Percentiles rank a stretch among this genome's conserved stretches.
Conservation (phyloP, 2,888 invertebrate genomes). For the Neoascia interrupta region DNA sequence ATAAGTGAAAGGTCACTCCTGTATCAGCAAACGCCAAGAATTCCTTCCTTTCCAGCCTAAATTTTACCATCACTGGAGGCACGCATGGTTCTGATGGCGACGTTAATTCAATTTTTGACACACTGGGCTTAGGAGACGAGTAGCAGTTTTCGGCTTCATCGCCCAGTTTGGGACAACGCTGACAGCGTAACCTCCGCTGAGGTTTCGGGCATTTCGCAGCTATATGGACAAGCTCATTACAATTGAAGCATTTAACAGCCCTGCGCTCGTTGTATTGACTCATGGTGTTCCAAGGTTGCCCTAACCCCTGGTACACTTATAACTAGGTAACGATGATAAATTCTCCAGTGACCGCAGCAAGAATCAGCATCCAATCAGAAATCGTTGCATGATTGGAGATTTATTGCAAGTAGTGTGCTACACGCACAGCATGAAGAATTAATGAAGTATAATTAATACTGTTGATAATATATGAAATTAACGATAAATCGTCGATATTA, state of each 20-base stretch:
- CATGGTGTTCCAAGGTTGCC: background rate
- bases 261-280: background rate
- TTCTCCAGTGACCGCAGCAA: conserved; percentile 44
- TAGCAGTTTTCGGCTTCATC: background rate
- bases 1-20: background rate
- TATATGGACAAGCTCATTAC: background rate
- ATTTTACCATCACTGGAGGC: background rate
- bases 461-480: conserved; percentile 48
- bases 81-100: background rate
- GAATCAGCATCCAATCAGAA: too few relatives aligned
- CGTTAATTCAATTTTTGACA: too few relatives aligned
- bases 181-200: background rate
- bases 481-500: conserved; percentile 40
- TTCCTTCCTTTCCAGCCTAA: background rate
- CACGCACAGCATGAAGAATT: too few relatives aligned
- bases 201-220: background rate
- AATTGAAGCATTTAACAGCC: background rate
- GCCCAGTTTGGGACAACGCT: background rate
- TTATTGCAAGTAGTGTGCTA: conserved; percentile 29
- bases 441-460: conserved; percentile 44
- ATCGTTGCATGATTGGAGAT: conserved; percentile 24
- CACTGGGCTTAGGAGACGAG: background rate
- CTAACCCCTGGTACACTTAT: background rate
- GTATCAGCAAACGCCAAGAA: background rate
- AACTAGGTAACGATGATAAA: background rate